Evolutionary conservation across 2,888 invertebrate species (phyloP), one percentile per base, ranked within the genome.

Genomic region (Ophion obscuratus): DNA sequence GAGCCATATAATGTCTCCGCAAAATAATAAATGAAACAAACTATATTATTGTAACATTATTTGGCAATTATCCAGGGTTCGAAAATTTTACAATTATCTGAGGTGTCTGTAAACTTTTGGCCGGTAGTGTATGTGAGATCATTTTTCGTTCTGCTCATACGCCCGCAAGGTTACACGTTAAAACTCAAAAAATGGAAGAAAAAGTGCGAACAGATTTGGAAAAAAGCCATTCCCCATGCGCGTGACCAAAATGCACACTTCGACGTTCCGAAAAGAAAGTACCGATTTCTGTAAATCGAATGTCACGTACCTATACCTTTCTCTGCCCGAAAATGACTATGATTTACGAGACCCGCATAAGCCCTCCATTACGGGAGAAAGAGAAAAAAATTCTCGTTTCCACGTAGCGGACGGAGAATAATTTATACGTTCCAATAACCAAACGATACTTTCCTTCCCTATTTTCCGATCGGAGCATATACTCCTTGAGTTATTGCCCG

Each of bases 351-450:
- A 27, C 20, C n/a, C 47, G 9, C 27, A 61, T 40, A 62, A 40
- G 10, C 10, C 47, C 64, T 27, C 20, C 57, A 11, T 71, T 40
- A n/a, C 20, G 31, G 10, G 66, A 20, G 53, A 47, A n/a, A 57
- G 10, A 59, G 31, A 47, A 71, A 64, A n/a, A 59, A 53, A 36
- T 40, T 76, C 67, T 76, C 36, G 44, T 36, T 67, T 70, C 75
- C 53, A 24, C 5, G 67, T 11, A 67, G 53, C 75, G 17, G 75
- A 53, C 53, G 14, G 40, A 57, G 44, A 20, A 61, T 64, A 59
- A 77, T 66, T 73, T 77, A 59, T 73, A 44, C 67, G 57, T 77
- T 66, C 64, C 77, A 64, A 67, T 71, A 77, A 82, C 57, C 36
- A 77, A 82, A 57, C 71, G 70, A 62, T 11, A n/a, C 59, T 77